A percentile compares a stretch with the other conserved stretches of the same genome.
Conservation (phyloP, 2,888 invertebrate genomes). For the Platycheirus rosarum region DNA sequence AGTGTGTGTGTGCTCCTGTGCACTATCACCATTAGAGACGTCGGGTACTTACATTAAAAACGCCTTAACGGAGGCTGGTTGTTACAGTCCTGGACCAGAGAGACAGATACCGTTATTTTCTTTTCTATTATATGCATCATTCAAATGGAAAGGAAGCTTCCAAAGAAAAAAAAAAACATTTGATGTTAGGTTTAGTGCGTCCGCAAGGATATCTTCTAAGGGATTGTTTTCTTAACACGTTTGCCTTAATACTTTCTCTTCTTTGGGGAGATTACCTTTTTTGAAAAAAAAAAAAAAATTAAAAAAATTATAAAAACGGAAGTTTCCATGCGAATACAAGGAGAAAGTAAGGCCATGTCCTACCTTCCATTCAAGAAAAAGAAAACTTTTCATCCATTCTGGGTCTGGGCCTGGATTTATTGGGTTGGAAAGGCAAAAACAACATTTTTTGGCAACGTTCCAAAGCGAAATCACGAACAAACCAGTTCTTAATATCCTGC, state of each 20-base stretch:
- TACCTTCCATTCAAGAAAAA: slow-evolving; percentile 26
- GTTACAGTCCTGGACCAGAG: neutral
- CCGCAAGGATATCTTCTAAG: slow-evolving; percentile 18
- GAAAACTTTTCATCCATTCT: slow-evolving; percentile 28
- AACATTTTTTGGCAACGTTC: slow-evolving; percentile 62
- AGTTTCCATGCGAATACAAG: slow-evolving; percentile 3
- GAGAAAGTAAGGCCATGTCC: slow-evolving; percentile 45
- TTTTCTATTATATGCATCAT: slow-evolving; percentile 19
- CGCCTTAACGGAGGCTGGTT: slow-evolving; percentile 34
- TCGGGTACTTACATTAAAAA: slow-evolving; percentile 45
- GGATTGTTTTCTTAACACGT: slow-evolving; percentile 47
- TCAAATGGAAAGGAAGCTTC: slow-evolving; percentile 24
- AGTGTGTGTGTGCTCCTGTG: slow-evolving; percentile 12
- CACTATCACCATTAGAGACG: slow-evolving; percentile 43
- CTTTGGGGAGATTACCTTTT: slow-evolving; percentile 23
- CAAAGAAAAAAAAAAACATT: neutral
- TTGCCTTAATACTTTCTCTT: slow-evolving; percentile 48
- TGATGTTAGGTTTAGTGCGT: slow-evolving; percentile 20
- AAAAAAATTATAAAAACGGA: neutral
- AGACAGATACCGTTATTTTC: neutral
- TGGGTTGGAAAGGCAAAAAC: slow-evolving; percentile 14
- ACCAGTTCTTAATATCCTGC: slow-evolving; percentile 67
- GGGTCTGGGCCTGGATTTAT: slow-evolving; percentile 18
- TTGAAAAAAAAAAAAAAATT: too few species aligned
- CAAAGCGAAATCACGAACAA: slow-evolving; percentile 67